A percentile compares a stretch with the other conserved stretches of the same genome.
These are phyloP conservation scores for Palythoa grandis DNA, from an alignment of 92 coral and sea anemone species.

Conservation along the genomic window DNA sequence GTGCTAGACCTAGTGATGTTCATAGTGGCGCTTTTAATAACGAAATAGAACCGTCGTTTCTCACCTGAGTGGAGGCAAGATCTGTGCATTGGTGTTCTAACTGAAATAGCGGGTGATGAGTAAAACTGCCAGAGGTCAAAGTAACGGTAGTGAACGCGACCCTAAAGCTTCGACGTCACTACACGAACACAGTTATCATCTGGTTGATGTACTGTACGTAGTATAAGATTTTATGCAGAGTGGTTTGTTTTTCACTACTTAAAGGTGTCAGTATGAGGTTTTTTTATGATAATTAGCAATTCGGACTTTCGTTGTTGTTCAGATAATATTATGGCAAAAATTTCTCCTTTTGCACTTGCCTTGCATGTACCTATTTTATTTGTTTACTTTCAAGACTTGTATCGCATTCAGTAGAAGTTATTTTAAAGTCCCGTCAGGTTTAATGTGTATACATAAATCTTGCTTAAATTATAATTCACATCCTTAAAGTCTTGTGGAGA, in stretches of 20 bases:
- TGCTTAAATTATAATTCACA: no score
- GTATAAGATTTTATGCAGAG: background rate
- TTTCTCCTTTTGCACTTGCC: no score
- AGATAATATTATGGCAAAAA: background rate
- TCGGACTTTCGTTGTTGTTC: background rate
- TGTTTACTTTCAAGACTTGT: no score
- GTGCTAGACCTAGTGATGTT: conserved; percentile 85
- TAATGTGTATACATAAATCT: no score
- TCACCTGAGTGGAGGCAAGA: conserved; percentile 8
- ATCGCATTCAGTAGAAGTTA: no score
- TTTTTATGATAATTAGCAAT: background rate
- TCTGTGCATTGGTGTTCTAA: conserved; percentile 30
- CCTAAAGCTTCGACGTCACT: background rate
- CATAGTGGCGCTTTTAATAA: conserved; percentile 41
- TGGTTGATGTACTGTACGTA: background rate
- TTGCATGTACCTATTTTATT: no score
- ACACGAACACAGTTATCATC: background rate
- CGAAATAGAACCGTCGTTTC: conserved; percentile 28
- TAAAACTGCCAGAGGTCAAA: background rate
- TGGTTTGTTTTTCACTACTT: conserved; percentile 8
- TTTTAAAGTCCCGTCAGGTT: no score
- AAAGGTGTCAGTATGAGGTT: background rate
- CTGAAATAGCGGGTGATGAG: background rate
- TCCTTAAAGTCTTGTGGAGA: no score
- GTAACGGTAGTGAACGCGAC: background rate